Evolutionary conservation across 2,797 vertebrate species (phyloP).

Genomic region (Macropus fuliginosus): DNA sequence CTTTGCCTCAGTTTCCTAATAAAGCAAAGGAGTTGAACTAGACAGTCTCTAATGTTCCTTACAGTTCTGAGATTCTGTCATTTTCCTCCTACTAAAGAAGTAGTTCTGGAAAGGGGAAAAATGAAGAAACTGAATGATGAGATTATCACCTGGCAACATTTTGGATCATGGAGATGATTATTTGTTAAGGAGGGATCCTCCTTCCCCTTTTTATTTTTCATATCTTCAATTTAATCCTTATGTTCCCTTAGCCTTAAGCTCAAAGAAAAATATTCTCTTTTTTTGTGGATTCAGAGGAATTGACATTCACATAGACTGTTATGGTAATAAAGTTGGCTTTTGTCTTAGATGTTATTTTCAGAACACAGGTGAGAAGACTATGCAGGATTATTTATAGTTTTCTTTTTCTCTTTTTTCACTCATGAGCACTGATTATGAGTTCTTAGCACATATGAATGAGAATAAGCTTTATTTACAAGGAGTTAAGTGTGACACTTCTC

Average conservation of each 20-base stretch:
- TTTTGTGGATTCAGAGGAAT: neutral
- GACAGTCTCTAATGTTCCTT: neutral
- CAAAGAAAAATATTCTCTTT: neutral
- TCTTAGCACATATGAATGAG: neutral
- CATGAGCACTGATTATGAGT: neutral
- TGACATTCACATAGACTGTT: neutral
- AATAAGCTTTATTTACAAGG: neutral
- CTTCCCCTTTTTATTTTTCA: neutral
- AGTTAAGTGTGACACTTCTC: neutral
- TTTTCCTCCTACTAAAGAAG: neutral
- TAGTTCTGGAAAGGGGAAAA: neutral
- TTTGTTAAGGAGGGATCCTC: neutral
- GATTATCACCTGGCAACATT: neutral
- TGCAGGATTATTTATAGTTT: neutral
- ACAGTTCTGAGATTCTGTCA: neutral
- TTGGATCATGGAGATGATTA: neutral
- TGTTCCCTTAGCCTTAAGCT: neutral
- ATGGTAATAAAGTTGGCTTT: neutral
- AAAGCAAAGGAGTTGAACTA: neutral
- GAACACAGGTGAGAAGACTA: neutral
- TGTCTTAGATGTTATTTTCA: neutral
- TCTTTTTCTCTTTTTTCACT: neutral
- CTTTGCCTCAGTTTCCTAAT: neutral
- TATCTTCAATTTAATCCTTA: neutral
- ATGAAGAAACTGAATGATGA: neutral